Percentiles rank a stretch among this genome's conserved stretches.
Evolutionary conservation across 2,113 vertebrate species (phyloP).

Genomic region (Columbina picui): DNA sequence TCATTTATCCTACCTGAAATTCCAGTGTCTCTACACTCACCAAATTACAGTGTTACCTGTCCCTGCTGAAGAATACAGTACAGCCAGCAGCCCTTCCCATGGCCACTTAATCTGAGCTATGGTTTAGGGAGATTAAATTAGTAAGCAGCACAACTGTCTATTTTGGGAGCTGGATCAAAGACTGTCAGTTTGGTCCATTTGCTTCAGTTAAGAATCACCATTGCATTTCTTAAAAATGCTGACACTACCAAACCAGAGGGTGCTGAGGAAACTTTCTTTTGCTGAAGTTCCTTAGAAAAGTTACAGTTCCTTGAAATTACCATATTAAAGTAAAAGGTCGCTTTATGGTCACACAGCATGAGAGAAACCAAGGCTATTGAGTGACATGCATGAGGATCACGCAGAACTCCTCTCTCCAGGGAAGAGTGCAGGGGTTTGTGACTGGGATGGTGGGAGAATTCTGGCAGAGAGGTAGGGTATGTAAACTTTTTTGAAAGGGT

Average conservation of each 20-base stretch:
- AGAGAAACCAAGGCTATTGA: background rate
- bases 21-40: background rate
- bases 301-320: background rate
- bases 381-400: background rate
- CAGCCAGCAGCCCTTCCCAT: background rate
- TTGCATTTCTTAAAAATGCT: background rate
- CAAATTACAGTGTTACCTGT: background rate
- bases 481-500: background rate
- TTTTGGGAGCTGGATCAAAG: background rate
- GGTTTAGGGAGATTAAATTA: background rate
- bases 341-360: background rate
- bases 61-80: background rate
- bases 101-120: background rate
- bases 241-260: background rate
- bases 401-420: background rate
- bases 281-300: background rate
- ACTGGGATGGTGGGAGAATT: background rate
- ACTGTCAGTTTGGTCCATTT: background rate
- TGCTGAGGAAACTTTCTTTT: background rate
- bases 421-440: background rate
- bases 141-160: background rate
- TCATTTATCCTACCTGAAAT: background rate
- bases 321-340: background rate
- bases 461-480: background rate
- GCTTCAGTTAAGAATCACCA: background rate